These are phyloP conservation scores for Volucella zonaria DNA, from an alignment of 2,888 invertebrate species.

Conservation along the genomic window DNA sequence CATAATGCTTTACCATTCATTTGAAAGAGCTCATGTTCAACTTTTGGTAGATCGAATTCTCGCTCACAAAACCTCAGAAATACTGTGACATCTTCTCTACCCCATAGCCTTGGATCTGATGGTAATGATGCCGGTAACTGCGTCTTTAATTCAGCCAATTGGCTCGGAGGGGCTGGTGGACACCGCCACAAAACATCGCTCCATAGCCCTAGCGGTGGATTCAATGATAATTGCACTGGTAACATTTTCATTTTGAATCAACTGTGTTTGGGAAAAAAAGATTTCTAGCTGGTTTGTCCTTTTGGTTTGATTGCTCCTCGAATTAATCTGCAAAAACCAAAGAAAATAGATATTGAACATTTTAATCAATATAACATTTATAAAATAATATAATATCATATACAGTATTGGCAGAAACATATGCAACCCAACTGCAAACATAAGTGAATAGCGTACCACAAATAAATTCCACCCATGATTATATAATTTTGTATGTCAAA, in stretches of 20 bases:
- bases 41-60: conserved; percentile 94
- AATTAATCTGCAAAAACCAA: conserved; percentile 37
- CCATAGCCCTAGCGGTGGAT: conserved; percentile 91
- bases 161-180: conserved; percentile 90
- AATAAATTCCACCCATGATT: no score
- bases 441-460: no score
- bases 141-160: conserved; percentile 92
- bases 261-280: conserved; percentile 30
- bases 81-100: conserved; percentile 92
- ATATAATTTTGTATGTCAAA: no score
- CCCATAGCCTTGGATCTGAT: conserved; percentile 95
- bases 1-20: conserved; percentile 99
- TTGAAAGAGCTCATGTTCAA: conserved; percentile 96
- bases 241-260: conserved; percentile 86
- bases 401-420: no score
- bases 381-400: not conserved
- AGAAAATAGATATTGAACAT: not conserved
- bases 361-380: not conserved
- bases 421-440: no score
- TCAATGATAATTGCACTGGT: conserved; percentile 88
- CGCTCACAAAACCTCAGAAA: conserved; percentile 96
- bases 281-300: conserved; percentile 35
- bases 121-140: conserved; percentile 92
- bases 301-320: conserved; percentile 10
- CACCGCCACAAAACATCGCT: conserved; percentile 94